Conservation (phyloP, 2,888 invertebrate species). For the Xanthorhoe spadicearia region DNA sequence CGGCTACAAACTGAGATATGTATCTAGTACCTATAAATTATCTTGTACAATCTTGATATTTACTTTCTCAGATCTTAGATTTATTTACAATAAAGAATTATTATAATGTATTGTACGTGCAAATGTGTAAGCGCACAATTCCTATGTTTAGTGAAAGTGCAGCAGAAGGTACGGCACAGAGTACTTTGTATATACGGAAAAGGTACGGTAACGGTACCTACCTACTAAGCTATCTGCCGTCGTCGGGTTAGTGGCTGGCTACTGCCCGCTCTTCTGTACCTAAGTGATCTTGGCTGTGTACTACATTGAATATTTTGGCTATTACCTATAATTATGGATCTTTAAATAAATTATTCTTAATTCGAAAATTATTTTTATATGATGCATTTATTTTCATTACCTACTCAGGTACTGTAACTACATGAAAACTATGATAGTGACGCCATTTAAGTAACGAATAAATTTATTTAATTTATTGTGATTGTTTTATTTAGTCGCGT, state of each 20-base stretch:
- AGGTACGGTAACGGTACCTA: too few species aligned
- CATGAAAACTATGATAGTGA: constrained; percentile 11
- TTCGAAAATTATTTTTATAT: constrained; percentile 17
- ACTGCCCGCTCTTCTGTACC: constrained; percentile 11
- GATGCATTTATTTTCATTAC: constrained; percentile 15
- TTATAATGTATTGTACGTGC: too few species aligned
- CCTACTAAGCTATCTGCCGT: too few species aligned
- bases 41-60: background rate
- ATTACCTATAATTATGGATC: constrained; percentile 17
- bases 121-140: too few species aligned
- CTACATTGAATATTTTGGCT: constrained; percentile 27
- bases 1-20: too few species aligned
- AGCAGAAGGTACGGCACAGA: too few species aligned
- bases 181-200: too few species aligned
- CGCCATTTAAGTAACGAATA: constrained; percentile 8
- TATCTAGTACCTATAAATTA: too few species aligned
- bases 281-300: constrained; percentile 41
- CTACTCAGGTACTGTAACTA: background rate
- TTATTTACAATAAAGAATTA: too few species aligned
- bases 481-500: background rate
- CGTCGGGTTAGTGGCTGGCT: background rate
- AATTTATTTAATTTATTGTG: background rate
- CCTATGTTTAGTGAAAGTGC: too few species aligned
- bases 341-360: constrained; percentile 19
- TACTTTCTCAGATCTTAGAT: background rate